These are phyloP conservation scores for Ceriagrion tenellum DNA, from an alignment of 2,888 invertebrate species.

Conservation along the genomic window DNA sequence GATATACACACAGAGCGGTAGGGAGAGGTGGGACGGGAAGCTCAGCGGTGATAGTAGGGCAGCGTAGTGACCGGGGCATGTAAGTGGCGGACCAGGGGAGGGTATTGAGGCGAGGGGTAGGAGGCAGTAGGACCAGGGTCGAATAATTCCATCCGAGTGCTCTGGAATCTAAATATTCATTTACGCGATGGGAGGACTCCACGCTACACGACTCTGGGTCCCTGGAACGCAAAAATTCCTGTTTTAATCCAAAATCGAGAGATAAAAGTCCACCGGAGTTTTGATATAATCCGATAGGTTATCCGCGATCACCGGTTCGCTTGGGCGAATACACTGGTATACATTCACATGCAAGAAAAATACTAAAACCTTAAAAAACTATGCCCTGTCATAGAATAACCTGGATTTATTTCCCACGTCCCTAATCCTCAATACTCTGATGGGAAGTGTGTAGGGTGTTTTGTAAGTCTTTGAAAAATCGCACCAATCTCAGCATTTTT, in stretches of 20 bases:
- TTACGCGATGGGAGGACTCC: background rate
- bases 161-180: constrained; percentile 20
- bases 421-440: background rate
- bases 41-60: too few species aligned
- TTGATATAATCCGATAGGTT: background rate
- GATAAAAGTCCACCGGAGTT: background rate
- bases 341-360: background rate
- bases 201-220: background rate
- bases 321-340: background rate
- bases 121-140: background rate
- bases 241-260: background rate
- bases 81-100: background rate
- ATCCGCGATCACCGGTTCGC: background rate
- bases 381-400: background rate
- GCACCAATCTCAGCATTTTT: too few species aligned
- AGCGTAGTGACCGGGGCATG: background rate
- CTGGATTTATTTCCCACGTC: background rate
- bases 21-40: background rate
- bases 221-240: background rate
- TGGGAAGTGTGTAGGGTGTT: background rate
- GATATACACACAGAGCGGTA: too few species aligned
- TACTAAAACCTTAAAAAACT: background rate
- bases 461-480: too few species aligned
- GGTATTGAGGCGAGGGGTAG: background rate
- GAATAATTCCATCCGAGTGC: background rate